Evolutionary conservation across 2,113 vertebrate species (phyloP), one percentile per base, ranked within the genome.

Genomic region (Amazona vittata): DNA sequence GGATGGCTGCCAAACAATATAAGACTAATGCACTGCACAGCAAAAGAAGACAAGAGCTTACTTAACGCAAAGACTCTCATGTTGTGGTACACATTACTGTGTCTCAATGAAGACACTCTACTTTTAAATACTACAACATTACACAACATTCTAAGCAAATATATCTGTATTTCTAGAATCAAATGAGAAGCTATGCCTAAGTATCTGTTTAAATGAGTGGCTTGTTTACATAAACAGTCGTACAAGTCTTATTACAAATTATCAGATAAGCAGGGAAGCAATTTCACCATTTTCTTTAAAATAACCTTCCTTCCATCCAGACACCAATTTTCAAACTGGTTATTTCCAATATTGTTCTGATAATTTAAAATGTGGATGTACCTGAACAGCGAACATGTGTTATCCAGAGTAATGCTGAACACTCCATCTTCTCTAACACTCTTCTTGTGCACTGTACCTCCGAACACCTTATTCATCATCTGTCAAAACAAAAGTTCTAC

Each of bases 401-500:
- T 99, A 97, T 99, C 99, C 96, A 99, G 95, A 35, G 97, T 98
- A 39, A 99, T 98, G 95, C 76, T 99, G 98, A 99, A 99, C 79
- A 99, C 99, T 5, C 99, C 99, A 33, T 99, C 99, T 97, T 99
- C 99, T 97, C 99, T 96, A 5, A 99, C 98, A 80, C 97, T 99
- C 95, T 99, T 99, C 97, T 99, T 99, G 98, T 99, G 99, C 52
- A 99, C 99, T 1, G 99, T 99, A 8, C 99, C 99, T 39, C 99
- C 99, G 98, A 99, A 99, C 15, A 99, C 99, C 94, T 99, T 99
- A 96, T 99, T 99, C 99, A 99, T 99, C 99, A 99, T 99, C 99
- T 99, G 97, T 77, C 82, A 83, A 81, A 92, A 90, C 43, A 96
- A 22, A 87, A 86, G 82, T 3, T 55, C 2, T 1, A 29, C 8